Evolutionary conservation across 2,888 invertebrate species (phyloP), one percentile per base, ranked within the genome.

Genomic region (Lymantria dispar): DNA sequence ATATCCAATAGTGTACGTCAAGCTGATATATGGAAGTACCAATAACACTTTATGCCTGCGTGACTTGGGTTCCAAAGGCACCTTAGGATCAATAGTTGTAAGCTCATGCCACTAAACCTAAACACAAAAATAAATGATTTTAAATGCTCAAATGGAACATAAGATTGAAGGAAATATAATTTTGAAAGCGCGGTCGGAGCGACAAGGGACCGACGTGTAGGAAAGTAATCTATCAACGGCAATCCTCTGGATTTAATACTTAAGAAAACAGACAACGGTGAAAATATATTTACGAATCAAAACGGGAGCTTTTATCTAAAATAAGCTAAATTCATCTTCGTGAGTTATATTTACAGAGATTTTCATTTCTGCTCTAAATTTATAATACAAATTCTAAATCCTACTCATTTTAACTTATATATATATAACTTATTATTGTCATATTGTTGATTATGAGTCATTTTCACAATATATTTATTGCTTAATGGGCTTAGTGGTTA

Each of bases 141-240:
- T 66, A 62, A 68, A 64, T 72, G 73, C 68, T 71, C 62, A 62
- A 66, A 70, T 68, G 68, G 60, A 76, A 76, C 73, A 66, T 74
- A 72, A 75, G 73, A 76, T 76, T 73, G 68, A 73, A 67, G 70
- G 73, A 71, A 74, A 77, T 79, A 76, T 74, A 72, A 78, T 77
- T 77, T 74, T 49, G 70, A 70, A 70, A 72, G 64, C 68, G 69
- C 68, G 64, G 63, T 66, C 48, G 55, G 57, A 63, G 63, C 64
- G 67, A 51, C 60, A 72, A 55, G 62, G 64, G 62, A 63, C 69
- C 57, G 64, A 54, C 63, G 68, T 11, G 74, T 72, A 68, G 69
- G 69, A 74, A 80, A 80, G 77, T 74, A 82, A 85, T 85, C 82
- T 78, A 80, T 83, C 84, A 83, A 75, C 77, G 68, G 68, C 68